These are phyloP conservation scores for Brachylomia viminalis DNA, from an alignment of 2,888 invertebrate genomes.

Conservation along the genomic window DNA sequence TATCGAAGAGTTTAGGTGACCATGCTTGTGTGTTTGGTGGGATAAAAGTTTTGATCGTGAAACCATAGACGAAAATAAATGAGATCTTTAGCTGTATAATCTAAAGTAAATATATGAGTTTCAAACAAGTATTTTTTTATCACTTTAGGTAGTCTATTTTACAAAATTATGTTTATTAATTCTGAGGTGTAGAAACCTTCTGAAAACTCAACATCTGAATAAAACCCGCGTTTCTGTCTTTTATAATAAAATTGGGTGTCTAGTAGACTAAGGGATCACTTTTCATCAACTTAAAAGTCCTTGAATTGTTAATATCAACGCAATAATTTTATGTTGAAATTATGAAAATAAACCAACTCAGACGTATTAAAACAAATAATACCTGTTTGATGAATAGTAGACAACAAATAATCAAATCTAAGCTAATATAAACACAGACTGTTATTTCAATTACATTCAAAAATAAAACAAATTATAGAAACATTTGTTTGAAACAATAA, in stretches of 20 bases:
- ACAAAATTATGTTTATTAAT: not conserved
- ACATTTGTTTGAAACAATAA: not conserved
- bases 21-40: not conserved
- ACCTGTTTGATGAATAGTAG: not conserved
- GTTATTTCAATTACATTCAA: not conserved
- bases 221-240: not conserved
- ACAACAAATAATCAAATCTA: not conserved
- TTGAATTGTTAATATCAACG: not conserved
- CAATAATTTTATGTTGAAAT: not conserved
- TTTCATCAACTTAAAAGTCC: not conserved
- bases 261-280: not conserved
- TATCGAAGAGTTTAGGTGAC: conserved; percentile 26
- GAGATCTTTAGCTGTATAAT: not conserved
- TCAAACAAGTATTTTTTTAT: not conserved
- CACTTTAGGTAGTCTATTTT: not conserved
- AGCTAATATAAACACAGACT: not conserved
- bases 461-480: not conserved
- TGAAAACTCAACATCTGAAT: not conserved
- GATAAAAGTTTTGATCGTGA: not conserved
- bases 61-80: not conserved
- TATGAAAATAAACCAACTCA: conserved; percentile 10
- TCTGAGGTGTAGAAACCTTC: no score
- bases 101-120: not conserved
- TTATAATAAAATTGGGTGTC: not conserved
- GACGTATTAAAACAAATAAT: not conserved